Conservation (phyloP, 1,140 invertebrate species). For the Mizuhopecten yessoensis region DNA sequence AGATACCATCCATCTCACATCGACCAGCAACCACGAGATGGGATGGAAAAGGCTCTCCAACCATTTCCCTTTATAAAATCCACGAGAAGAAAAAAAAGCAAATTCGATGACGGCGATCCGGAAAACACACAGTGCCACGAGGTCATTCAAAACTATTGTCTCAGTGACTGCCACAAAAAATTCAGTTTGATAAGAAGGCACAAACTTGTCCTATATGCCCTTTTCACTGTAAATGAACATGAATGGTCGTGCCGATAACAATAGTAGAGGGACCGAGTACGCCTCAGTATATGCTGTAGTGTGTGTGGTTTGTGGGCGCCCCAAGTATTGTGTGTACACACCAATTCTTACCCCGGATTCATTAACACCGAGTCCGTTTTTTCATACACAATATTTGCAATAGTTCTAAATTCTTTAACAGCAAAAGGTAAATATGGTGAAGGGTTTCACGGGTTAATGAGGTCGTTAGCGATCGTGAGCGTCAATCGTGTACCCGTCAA, state of each 20-base stretch:
- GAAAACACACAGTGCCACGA: no score
- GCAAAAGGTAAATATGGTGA: not conserved
- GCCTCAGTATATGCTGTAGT: not conserved
- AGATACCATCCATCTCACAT: not conserved
- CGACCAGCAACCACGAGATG: not conserved
- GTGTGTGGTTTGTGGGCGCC: no score
- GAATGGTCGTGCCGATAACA: not conserved
- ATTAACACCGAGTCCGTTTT: not conserved
- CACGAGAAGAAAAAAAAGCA: no score
- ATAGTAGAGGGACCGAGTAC: not conserved
- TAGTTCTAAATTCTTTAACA: not conserved
- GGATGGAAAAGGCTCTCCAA: not conserved
- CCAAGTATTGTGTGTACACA: not conserved
- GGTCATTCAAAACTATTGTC: no score
- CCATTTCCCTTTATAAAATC: no score
- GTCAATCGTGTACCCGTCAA: not conserved
- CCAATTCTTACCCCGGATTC: not conserved
- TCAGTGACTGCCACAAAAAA: not conserved
- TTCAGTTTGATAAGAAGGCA: not conserved
- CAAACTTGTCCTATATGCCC: not conserved
- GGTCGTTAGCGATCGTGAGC: not conserved
- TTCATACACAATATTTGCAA: not conserved
- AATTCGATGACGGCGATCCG: no score
- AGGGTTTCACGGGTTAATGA: not conserved
- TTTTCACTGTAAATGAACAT: not conserved